Base-by-base conservation (phyloP, 2,797 vertebrate species). In the Rhynchotus rufescens region DNA sequence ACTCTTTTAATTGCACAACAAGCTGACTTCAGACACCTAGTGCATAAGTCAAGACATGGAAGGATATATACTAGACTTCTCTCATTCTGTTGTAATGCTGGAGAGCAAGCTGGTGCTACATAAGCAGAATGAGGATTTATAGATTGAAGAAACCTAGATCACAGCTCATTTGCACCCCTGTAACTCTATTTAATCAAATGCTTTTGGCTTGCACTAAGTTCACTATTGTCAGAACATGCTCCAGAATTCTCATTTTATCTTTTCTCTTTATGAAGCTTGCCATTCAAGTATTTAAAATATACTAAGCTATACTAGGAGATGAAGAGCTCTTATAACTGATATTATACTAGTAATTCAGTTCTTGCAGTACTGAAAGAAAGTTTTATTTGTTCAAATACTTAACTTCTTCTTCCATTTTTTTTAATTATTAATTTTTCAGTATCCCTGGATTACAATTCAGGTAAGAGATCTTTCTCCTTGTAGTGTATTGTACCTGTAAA, bases 391-490 rank as follows among this genome's bases (percentile, higher is more conserved):
- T 76, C 62, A 79, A n/a, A n/a, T 8, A 21, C 13, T 60, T 90
- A 89, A 95, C 80, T 12, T 66, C 10, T 52, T 42, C 45, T 89
- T 23, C 6, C 45, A 64, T 44, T 89, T 52, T 42, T 16, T 36
- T 36, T 38, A 38, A 81, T 85, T 84, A 59, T 60, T 12, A 21
- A 32, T 89, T 22, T 96, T 97, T 86, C 90, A 97, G 97, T 98
- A 97, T 56, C 87, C 95, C 5, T 82, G 96, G 84, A 96, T 97
- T 81, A 73, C 77, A 67, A 22, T 98, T 87, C 96, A 97, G 97
- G 97, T 98, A 97, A 97, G 97, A 84, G 6, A 17, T 23, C 44
- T 38, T 45, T 40, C 56, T 86, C 51, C 92, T 86, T 82, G 11
- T 57, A 56, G 19, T 76, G 11, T 57, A 30, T 64, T 68, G 38